Evolutionary conservation across 2,888 invertebrate genomes (phyloP).

Genomic region (Dyspetes luteomarginatus): DNA sequence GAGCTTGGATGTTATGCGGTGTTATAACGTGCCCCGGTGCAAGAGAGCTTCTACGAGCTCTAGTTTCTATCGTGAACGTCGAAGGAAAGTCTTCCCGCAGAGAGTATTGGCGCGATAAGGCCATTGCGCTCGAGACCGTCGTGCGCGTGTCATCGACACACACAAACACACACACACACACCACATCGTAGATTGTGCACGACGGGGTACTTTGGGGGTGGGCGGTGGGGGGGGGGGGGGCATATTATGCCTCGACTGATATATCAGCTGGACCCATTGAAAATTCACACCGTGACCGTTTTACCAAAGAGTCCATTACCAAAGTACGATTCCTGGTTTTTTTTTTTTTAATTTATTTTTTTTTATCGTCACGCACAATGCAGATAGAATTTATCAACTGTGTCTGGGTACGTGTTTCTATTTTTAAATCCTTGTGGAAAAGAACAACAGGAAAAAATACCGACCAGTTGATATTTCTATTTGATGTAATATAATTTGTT

Average conservation of each 20-base stretch:
- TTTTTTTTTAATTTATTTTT: not conserved
- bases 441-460: too few species aligned
- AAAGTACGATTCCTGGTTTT: not conserved
- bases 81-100: conserved; percentile 22
- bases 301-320: not conserved
- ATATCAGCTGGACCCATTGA: conserved; percentile 1
- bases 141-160: not conserved
- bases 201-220: not conserved
- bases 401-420: too few species aligned
- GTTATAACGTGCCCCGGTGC: not conserved
- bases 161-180: too few species aligned
- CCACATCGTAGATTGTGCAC: not conserved
- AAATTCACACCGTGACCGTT: conserved; percentile 32
- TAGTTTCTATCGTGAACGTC: conserved; percentile 36
- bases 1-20: not conserved
- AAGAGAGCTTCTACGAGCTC: not conserved
- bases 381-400: not conserved
- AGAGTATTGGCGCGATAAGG: conserved; percentile 29
- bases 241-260: not conserved
- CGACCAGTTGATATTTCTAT: too few species aligned
- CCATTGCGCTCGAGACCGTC: not conserved
- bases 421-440: too few species aligned
- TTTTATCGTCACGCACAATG: not conserved
- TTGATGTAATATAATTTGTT: too few species aligned
- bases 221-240: too few species aligned